A percentile compares a stretch with the other conserved stretches of the same genome.
Evolutionary conservation across 2,888 invertebrate species (phyloP).

Genomic region (Cybosia mesomella): DNA sequence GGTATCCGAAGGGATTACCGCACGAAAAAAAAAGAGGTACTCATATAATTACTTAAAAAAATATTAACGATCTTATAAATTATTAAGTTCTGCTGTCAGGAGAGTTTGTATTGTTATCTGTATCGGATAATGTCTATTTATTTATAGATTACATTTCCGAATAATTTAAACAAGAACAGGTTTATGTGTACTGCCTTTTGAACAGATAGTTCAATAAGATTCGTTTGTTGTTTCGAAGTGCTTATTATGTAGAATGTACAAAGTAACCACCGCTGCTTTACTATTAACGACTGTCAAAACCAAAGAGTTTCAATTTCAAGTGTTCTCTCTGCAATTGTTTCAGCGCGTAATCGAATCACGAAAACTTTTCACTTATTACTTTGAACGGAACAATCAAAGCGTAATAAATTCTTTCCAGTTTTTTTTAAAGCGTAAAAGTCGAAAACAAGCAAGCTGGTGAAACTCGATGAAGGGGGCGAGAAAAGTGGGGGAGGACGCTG

Average conservation of each 20-base stretch:
- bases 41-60: too few species aligned
- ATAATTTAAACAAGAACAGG: background rate
- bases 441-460: slow-evolving; percentile 67
- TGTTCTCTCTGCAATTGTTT: background rate
- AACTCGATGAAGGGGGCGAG: slow-evolving; percentile 52
- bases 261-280: background rate
- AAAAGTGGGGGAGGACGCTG: slow-evolving; percentile 48
- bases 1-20: too few species aligned
- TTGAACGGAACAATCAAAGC: slow-evolving; percentile 48
- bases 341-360: slow-evolving; percentile 40
- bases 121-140: too few species aligned
- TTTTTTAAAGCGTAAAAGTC: slow-evolving; percentile 64
- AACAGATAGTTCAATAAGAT: background rate
- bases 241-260: background rate
- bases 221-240: background rate
- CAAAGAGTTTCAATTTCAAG: background rate
- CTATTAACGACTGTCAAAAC: background rate
- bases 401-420: slow-evolving; percentile 64
- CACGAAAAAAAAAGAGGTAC: too few species aligned
- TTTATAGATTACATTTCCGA: too few species aligned
- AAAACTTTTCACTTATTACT: slow-evolving; percentile 28
- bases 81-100: too few species aligned
- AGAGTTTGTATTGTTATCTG: too few species aligned
- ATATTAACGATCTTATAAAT: too few species aligned
- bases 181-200: background rate